These are phyloP conservation scores for Phlogophora meticulosa DNA, from an alignment of 2,888 invertebrate genomes.

Conservation along the genomic window DNA sequence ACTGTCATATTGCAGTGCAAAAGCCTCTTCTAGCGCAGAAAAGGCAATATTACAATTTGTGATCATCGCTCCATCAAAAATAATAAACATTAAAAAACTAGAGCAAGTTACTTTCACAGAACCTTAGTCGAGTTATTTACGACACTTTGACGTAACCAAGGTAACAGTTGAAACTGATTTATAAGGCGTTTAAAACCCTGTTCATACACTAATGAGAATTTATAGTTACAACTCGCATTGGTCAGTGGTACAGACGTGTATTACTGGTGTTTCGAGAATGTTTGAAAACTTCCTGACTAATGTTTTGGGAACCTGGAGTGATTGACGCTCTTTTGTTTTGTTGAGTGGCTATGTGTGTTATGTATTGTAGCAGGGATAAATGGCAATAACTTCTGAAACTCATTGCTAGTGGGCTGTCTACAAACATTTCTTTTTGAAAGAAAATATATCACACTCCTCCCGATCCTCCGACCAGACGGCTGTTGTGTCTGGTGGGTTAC, in stretches of 20 bases:
- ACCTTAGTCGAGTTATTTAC: constrained; percentile 24
- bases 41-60: too few species aligned
- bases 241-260: constrained; percentile 30
- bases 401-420: too few species aligned
- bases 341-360: not conserved
- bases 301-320: constrained; percentile 33
- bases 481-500: too few species aligned
- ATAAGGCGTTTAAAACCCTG: constrained; percentile 46
- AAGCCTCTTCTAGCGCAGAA: too few species aligned
- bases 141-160: constrained; percentile 4
- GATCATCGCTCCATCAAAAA: not conserved
- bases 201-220: constrained; percentile 49
- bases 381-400: not conserved
- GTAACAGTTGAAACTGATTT: constrained; percentile 47
- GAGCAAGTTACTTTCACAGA: not conserved
- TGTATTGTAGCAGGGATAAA: not conserved
- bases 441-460: not conserved
- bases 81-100: not conserved
- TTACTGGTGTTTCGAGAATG: constrained; percentile 33
- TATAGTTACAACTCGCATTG: constrained; percentile 48
- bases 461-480: not conserved
- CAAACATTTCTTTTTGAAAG: not conserved
- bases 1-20: too few species aligned
- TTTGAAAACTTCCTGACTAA: constrained; percentile 47
- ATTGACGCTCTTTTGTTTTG: constrained; percentile 15